Conservation (phyloP, 2,888 invertebrate genomes). For the Macrophya annulata region DNA sequence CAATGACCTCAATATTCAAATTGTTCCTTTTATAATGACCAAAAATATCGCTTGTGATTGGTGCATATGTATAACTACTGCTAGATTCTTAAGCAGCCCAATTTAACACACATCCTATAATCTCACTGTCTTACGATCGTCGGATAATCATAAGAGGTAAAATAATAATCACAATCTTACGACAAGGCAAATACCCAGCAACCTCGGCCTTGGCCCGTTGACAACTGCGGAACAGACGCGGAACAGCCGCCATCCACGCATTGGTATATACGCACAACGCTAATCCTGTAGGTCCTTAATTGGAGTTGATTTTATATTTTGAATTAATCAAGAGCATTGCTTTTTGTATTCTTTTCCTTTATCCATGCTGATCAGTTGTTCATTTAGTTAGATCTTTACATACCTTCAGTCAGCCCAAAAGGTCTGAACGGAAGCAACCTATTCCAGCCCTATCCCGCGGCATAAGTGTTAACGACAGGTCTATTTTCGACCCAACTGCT, state of each 20-base stretch:
- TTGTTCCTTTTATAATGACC: neutral
- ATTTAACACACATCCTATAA: neutral
- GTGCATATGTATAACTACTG: neutral
- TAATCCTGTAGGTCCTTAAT: constrained; percentile 5
- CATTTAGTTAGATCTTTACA: neutral
- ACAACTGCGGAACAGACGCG: constrained; percentile 37
- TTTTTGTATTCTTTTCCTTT: neutral
- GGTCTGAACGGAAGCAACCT: constrained; percentile 26
- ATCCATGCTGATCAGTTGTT: neutral
- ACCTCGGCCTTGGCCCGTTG: constrained; percentile 51
- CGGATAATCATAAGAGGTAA: neutral
- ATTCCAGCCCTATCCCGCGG: constrained; percentile 20
- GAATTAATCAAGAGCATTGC: neutral
- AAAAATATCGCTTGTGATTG: neutral
- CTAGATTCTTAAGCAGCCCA: no score
- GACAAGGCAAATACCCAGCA: neutral
- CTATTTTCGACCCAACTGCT: constrained; percentile 37
- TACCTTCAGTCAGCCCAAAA: neutral
- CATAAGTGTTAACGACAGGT: neutral
- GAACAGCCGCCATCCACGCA: neutral
- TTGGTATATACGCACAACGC: neutral
- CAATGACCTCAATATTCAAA: constrained; percentile 35
- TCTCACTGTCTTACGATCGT: neutral
- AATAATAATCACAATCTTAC: constrained; percentile 4
- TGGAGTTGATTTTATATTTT: neutral